Evolutionary conservation across 2,888 invertebrate genomes (phyloP), one percentile per base, ranked within the genome.

Genomic region (Caenorhabditis drosophilae): DNA sequence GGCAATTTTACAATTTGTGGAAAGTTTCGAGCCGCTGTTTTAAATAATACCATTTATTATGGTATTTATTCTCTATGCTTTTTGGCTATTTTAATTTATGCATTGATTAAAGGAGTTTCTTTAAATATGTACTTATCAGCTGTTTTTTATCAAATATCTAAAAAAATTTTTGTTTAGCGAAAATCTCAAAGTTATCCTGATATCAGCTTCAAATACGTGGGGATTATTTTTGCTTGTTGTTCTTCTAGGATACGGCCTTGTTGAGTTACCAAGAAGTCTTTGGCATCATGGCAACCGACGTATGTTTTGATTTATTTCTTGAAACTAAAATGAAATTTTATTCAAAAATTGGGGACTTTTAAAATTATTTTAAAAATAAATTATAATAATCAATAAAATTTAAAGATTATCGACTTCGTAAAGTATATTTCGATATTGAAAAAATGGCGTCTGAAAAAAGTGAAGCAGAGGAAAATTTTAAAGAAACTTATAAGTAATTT

Each of bases 171-270:
- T 48, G 51, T 55, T 68, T 57, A 81, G 82, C 77, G 88, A 89
- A 58, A 92, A 95, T 84, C 87, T 98, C 34, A 97, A 96, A 86
- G 92, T 94, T 0, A 94, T 99, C 73, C 93, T 96, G 23, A 93
- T 97, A 3, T 93, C 96, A 16, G 97, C 98, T 2, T 95, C 95
- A 82, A 99, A 99, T 84, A 98, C 98, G 0, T 99, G 98, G 98
- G 98, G 98, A 57, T 87, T 99, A 51, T 94, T 97, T 84, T 87
- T 98, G 27, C 87, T 99, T 46, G 92, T 98, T 45, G 86, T 98
- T 22, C 87, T 99, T 67, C 88, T 98, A 20, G 92, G 89, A 2
- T 96, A 97, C 85, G 95, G 97, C 0, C 87, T 98, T 55, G 96
- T 99, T 0, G 96, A 97, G 86, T 92, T 98, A 2, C 88, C 88